phyloP scores from a whole-genome alignment of 2,797 vertebrate genomes.

The Rallus crepitans region DNA sequence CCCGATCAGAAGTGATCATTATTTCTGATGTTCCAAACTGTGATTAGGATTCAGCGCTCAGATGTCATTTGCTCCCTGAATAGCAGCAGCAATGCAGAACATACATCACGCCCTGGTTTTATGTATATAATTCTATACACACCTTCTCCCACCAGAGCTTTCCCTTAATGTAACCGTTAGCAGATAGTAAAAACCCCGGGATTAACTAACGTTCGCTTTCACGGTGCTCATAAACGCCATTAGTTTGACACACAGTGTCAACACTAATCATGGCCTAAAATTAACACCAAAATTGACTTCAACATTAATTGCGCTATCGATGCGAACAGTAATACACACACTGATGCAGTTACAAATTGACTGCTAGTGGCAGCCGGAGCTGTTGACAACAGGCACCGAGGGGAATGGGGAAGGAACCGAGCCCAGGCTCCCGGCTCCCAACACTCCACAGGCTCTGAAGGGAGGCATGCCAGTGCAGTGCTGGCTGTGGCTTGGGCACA shows the following conservation, averaged over 20 bases:
- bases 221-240: slow-evolving; percentile 70
- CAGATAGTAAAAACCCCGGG: slow-evolving; percentile 47
- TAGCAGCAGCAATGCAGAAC: slow-evolving; percentile 61
- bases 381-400: slow-evolving; percentile 21
- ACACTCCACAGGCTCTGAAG: rapidly evolving
- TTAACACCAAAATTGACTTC: slow-evolving; percentile 83
- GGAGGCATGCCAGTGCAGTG: rapidly evolving
- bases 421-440: neutral
- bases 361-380: slow-evolving; percentile 40
- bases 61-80: slow-evolving; percentile 80
- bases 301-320: slow-evolving; percentile 80
- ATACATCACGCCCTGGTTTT: slow-evolving; percentile 22
- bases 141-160: slow-evolving; percentile 40
- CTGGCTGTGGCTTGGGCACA: neutral
- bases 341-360: slow-evolving; percentile 66
- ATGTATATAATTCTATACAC: slow-evolving; percentile 69
- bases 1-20: slow-evolving; percentile 83
- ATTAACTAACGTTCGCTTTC: slow-evolving; percentile 69
- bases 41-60: slow-evolving; percentile 82
- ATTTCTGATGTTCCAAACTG: slow-evolving; percentile 82
- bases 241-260: slow-evolving; percentile 77
- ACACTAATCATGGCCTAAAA: slow-evolving; percentile 83
- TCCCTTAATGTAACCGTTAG: slow-evolving; percentile 63
- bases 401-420: neutral
- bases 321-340: slow-evolving; percentile 67